Evolutionary conservation across 2,113 vertebrate species (phyloP).

Genomic region (Megaceryle torquata): DNA sequence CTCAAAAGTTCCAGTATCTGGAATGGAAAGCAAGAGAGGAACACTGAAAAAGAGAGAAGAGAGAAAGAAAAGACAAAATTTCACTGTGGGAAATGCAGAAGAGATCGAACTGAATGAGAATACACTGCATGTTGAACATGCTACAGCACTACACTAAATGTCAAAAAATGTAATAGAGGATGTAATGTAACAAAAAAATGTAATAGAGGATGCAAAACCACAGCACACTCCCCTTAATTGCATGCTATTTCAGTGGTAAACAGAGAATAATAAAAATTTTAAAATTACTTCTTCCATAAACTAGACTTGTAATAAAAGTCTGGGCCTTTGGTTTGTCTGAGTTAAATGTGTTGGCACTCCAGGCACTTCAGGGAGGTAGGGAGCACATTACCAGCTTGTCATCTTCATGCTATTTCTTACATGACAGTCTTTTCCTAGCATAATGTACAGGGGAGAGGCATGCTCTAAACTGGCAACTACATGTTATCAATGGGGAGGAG

Average conservation of each 20-base stretch:
- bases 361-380: background rate
- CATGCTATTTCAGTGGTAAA: background rate
- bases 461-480: background rate
- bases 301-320: background rate
- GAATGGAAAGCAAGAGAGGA: background rate
- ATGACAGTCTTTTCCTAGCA: background rate
- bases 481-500: fast-evolving
- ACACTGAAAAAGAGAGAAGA: background rate
- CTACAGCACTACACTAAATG: background rate
- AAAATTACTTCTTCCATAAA: background rate
- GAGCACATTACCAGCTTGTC: background rate
- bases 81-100: background rate
- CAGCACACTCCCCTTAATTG: fast-evolving
- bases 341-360: background rate
- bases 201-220: background rate
- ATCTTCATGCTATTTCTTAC: fast-evolving
- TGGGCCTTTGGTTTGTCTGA: background rate
- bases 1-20: background rate
- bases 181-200: background rate
- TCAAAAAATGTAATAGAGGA: background rate
- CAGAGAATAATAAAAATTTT: background rate
- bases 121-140: background rate
- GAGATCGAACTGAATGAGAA: background rate
- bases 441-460: fast-evolving
- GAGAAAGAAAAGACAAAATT: background rate